phyloP scores from a whole-genome alignment of 2,113 vertebrate genomes.

The Ellobius talpinus region DNA sequence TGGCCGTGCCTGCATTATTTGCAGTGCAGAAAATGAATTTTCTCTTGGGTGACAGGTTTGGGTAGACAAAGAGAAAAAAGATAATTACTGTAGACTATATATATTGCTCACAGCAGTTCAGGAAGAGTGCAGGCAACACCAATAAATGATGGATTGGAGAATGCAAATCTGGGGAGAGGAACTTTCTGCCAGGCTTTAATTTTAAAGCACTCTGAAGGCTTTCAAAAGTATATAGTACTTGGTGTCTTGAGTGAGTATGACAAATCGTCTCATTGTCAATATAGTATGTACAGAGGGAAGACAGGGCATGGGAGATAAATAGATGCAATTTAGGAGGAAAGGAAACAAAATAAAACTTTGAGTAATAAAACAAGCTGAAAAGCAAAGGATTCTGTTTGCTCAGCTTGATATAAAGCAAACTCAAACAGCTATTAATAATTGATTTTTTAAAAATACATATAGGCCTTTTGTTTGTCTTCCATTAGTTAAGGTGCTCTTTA shows the following conservation, averaged over 20 bases:
- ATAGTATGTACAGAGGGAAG: neutral
- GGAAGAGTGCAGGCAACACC: constrained; percentile 29
- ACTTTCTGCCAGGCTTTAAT: constrained; percentile 54
- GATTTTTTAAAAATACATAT: constrained; percentile 59
- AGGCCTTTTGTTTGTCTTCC: constrained; percentile 36
- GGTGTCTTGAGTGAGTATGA: constrained; percentile 58
- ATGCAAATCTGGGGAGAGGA: constrained; percentile 61
- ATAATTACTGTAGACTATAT: constrained; percentile 6
- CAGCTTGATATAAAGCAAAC: constrained; percentile 22
- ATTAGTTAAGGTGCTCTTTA: constrained; percentile 24
- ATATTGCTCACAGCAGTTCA: constrained; percentile 32
- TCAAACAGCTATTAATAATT: constrained; percentile 70
- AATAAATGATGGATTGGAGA: constrained; percentile 65
- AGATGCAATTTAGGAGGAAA: constrained; percentile 59
- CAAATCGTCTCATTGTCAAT: constrained; percentile 39
- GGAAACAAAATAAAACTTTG: constrained; percentile 49
- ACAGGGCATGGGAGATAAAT: neutral
- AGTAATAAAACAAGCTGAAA: constrained; percentile 20
- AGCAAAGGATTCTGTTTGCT: neutral
- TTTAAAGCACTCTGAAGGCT: constrained; percentile 33
- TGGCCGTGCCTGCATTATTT: neutral
- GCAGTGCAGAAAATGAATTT: neutral
- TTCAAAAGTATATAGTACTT: constrained; percentile 44
- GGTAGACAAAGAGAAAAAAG: constrained; percentile 14
- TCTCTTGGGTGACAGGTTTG: constrained; percentile 18